A percentile compares a stretch with the other conserved stretches of the same genome.
These are phyloP conservation scores for Actias luna DNA, from an alignment of 2,888 invertebrate species.

Conservation along the genomic window DNA sequence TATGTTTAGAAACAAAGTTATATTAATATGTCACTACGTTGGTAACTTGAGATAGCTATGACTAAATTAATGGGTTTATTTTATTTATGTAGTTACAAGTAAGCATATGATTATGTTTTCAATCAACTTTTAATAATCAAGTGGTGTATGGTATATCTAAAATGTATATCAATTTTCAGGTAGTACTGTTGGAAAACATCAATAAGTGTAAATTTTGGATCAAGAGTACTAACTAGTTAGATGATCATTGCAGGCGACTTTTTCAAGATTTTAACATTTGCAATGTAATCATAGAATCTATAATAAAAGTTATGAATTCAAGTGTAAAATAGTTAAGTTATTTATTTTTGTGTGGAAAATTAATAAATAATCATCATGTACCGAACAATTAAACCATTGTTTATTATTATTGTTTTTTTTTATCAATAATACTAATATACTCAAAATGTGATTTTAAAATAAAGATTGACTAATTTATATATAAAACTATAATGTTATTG, in stretches of 20 bases:
- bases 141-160: not conserved
- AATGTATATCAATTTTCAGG: too few relatives aligned
- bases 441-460: too few relatives aligned
- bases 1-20: slow-evolving; percentile 15
- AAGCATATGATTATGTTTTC: not conserved
- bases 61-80: not conserved
- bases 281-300: too few relatives aligned
- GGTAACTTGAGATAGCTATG: not conserved
- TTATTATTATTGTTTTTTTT: not conserved
- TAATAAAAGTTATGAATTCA: too few relatives aligned
- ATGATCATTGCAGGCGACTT: not conserved
- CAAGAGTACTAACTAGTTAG: not conserved
- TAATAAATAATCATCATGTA: too few relatives aligned
- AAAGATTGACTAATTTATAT: too few relatives aligned
- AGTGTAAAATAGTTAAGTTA: too few relatives aligned
- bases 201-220: too few relatives aligned
- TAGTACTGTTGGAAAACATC: too few relatives aligned
- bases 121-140: not conserved
- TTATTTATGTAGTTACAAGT: not conserved
- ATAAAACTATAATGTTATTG: not conserved
- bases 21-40: slow-evolving; percentile 10
- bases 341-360: too few relatives aligned
- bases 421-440: not conserved
- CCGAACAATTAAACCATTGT: too few relatives aligned
- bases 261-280: too few relatives aligned